phyloP scores from a whole-genome alignment of 2,113 vertebrate species.

The Trematomus loennbergii region DNA sequence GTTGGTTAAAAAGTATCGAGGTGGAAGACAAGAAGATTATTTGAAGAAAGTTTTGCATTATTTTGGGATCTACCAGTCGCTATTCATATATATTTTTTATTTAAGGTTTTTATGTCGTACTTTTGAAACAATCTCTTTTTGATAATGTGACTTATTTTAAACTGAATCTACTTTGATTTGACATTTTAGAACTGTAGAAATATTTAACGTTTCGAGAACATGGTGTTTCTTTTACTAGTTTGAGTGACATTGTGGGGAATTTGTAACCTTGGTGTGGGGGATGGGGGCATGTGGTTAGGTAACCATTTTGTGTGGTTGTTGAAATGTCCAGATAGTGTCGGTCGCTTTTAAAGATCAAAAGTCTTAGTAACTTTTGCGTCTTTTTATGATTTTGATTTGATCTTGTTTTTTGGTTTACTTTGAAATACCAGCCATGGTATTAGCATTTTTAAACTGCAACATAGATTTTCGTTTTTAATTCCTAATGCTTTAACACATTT shows the following conservation, averaged over 20 bases:
- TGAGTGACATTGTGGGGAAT: constrained; percentile 76
- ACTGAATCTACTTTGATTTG: background rate
- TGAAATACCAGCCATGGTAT: background rate
- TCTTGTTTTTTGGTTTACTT: background rate
- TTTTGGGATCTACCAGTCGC: constrained; percentile 71
- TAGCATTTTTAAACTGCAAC: background rate
- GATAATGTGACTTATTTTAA: background rate
- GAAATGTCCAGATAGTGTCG: background rate
- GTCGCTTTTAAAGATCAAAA: background rate
- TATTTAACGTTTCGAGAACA: background rate
- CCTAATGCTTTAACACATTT: accelerated
- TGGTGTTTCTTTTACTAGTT: background rate
- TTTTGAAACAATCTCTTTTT: constrained; percentile 16
- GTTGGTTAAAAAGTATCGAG: constrained; percentile 82
- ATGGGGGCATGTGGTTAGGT: constrained; percentile 76
- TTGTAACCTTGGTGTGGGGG: constrained; percentile 85
- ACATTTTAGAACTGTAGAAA: background rate
- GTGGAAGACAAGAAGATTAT: constrained; percentile 80
- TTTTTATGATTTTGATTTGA: background rate
- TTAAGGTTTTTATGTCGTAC: constrained; percentile 39
- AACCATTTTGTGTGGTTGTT: constrained; percentile 58
- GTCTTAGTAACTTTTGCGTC: background rate
- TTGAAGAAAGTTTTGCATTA: constrained; percentile 72
- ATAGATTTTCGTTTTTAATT: background rate
- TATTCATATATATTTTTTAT: constrained; percentile 21